Base-by-base conservation (phyloP, 2,888 invertebrate species). In the Polydesmus complanatus region DNA sequence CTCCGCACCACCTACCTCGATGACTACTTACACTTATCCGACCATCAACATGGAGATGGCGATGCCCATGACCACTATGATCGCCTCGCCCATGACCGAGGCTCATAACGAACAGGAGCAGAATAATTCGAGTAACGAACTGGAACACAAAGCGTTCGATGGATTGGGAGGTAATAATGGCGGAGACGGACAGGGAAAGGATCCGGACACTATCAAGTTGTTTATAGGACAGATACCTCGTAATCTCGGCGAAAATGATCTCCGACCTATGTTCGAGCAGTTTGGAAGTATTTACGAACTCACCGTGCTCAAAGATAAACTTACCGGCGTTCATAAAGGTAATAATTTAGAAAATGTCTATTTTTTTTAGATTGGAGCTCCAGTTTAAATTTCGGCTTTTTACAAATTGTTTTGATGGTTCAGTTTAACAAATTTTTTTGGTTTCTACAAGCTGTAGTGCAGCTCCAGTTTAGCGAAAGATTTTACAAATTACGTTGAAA, bases 271-370 rank as follows among this genome's bases (percentile, higher is more conserved):
- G 81, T 91, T 93, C 74, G 91, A 92, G 74, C 86, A 89, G 75
- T 93, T 88, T 70, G 92, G 93, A 61, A 88, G 88, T 75, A 92
- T 93, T 72, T 91, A 90, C 76, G 93, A 94, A 80, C 85, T 94
- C 72, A 90, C 91, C 64, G 88, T 94, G 63, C 83, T 94, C 68
- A 92, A 91, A 80, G 93, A 94, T 75, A 89, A 92, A 73, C 87
- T 88, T 79, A 93, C 92, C 62, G 93, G 93, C 66, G 88, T 92
- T 84, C 93, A 93, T 76, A 93, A 93, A 84, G 92, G 91, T 88
- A 57, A 37, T n/a, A n/a, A n/a, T n/a, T n/a, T n/a, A n/a, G n/a
- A n/a, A n/a, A n/a, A n/a, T n/a, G n/a, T n/a, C n/a, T n/a, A n/a
- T n/a, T n/a, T n/a, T n/a, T n/a, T n/a, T n/a, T n/a, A n/a, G n/a